Conservation (phyloP, 2,888 invertebrate species). For the Nemotelus nigrinus region DNA sequence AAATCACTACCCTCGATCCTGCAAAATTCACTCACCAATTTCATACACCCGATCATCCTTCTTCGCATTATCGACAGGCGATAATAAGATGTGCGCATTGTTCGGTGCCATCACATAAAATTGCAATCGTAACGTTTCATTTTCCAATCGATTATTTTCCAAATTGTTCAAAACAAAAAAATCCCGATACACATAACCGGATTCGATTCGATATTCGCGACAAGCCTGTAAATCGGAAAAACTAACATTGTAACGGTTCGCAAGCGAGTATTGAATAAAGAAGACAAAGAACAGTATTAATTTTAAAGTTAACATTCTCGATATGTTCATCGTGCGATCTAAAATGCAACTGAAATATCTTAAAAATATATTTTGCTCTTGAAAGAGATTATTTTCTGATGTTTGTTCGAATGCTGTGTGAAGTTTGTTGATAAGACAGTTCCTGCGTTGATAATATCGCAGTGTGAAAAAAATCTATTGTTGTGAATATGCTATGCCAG, state of each 20-base stretch:
- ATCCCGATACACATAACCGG: slow-evolving; percentile 70
- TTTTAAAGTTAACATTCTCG: neutral
- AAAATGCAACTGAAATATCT: neutral
- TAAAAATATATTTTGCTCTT: neutral
- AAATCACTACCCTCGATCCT: too few species aligned
- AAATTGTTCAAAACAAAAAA: slow-evolving; percentile 67
- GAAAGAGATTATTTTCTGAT: neutral
- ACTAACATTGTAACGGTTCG: slow-evolving; percentile 56
- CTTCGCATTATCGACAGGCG: slow-evolving; percentile 66
- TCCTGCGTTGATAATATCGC: neutral
- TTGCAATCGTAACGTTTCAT: slow-evolving; percentile 69
- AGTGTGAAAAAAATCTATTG: too few species aligned
- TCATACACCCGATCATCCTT: slow-evolving; percentile 72
- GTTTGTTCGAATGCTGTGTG: neutral
- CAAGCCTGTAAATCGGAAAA: slow-evolving; percentile 64
- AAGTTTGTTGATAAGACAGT: slow-evolving; percentile 1
- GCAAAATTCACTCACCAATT: slow-evolving; percentile 64
- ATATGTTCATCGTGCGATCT: neutral
- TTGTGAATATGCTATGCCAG: too few species aligned
- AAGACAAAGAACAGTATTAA: neutral
- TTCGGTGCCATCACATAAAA: slow-evolving; percentile 73
- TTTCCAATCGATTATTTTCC: slow-evolving; percentile 57
- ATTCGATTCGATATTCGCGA: slow-evolving; percentile 68
- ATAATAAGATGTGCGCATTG: slow-evolving; percentile 76
- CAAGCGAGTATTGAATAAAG: neutral